These are phyloP conservation scores for Eubasilissa splendida DNA, from an alignment of 2,888 invertebrate genomes.

Conservation along the genomic window DNA sequence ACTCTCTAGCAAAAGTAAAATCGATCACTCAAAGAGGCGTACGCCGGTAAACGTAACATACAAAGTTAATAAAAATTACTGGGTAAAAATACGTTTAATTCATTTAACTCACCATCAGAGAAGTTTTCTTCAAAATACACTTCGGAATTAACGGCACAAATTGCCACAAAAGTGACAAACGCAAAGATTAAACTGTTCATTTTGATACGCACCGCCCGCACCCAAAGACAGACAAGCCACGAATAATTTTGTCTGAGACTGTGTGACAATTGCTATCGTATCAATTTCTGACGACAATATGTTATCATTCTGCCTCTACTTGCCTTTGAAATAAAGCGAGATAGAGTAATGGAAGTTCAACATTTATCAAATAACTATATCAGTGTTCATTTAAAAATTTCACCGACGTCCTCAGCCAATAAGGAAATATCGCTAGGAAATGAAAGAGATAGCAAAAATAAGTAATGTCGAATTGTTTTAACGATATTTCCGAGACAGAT, in stretches of 20 bases:
- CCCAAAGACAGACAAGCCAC: conserved; percentile 68
- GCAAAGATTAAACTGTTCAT: conserved; percentile 53
- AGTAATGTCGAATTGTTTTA: conserved; percentile 58
- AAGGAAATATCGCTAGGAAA: conserved; percentile 38
- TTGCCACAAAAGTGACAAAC: conserved; percentile 63
- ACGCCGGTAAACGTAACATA: conserved; percentile 51
- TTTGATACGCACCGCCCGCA: conserved; percentile 48
- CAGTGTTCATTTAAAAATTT: background rate
- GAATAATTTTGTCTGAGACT: conserved; percentile 65
- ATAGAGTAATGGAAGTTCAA: conserved; percentile 60
- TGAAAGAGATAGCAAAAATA: conserved; percentile 62
- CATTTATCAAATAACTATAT: conserved; percentile 10
- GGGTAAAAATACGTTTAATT: conserved; percentile 11
- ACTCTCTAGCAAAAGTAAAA: conserved; percentile 36
- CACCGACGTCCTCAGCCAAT: too few relatives aligned
- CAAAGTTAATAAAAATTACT: conserved; percentile 31
- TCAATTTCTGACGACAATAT: conserved; percentile 63
- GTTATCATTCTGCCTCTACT: conserved; percentile 59
- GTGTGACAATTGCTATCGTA: conserved; percentile 52
- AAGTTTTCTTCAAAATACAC: conserved; percentile 88
- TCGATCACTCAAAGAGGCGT: conserved; percentile 44
- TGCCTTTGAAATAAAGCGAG: conserved; percentile 64
- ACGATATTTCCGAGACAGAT: conserved; percentile 74
- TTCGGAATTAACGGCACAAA: conserved; percentile 77
- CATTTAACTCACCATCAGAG: conserved; percentile 80